phyloP scores from a whole-genome alignment of 2,888 invertebrate genomes.

The Acronicta leporina region DNA sequence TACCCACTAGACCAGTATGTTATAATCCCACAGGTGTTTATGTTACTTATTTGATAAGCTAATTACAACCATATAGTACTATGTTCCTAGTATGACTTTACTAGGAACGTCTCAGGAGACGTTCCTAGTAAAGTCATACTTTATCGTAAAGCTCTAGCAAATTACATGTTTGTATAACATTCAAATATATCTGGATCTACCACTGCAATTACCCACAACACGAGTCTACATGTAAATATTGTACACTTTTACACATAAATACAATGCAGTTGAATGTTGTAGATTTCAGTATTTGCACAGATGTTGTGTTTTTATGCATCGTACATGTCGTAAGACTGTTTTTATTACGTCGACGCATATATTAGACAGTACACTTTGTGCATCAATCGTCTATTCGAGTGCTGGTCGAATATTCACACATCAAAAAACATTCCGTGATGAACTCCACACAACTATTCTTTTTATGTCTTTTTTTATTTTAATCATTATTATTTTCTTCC shows the following conservation, averaged over 20 bases:
- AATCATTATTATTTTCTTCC: constrained; percentile 6
- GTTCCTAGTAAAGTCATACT: no score
- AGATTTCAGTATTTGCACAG: neutral
- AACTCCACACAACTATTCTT: neutral
- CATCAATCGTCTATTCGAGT: neutral
- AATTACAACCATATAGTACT: no score
- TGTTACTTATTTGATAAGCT: no score
- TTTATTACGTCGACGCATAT: neutral
- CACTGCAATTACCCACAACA: neutral
- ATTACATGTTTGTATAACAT: neutral
- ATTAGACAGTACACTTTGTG: neutral
- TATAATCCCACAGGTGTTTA: no score
- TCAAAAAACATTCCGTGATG: no score
- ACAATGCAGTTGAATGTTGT: constrained; percentile 5
- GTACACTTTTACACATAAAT: neutral
- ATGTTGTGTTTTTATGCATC: constrained; percentile 9
- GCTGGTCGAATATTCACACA: no score
- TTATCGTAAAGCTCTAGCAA: no score
- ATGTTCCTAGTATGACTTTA: no score
- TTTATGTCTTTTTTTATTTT: neutral
- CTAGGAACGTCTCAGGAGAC: no score
- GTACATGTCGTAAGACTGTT: neutral
- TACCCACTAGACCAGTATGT: no score
- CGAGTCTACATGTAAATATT: constrained; percentile 2
- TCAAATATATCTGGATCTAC: neutral